Evolutionary conservation across 2,888 invertebrate species (phyloP), one percentile per base, ranked within the genome.

Genomic region (Sphaerophoria rueppellii): DNA sequence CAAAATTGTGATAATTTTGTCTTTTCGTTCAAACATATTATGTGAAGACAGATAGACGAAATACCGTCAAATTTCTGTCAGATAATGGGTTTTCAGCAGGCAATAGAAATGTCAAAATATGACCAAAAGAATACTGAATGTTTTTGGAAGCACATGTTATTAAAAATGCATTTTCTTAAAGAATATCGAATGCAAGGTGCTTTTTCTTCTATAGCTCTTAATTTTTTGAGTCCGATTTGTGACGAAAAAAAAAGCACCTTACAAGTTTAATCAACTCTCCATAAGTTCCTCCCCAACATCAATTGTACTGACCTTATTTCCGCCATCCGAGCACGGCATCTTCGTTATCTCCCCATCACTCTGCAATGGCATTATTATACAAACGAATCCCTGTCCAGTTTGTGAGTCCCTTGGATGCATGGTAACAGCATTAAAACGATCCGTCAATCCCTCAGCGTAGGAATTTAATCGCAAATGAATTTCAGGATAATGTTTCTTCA

Each of bases 401-500:
- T 93, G 93, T 85, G 94, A 94, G 90, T 98, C 97, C 83, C 95
- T 94, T 0, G 98, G 98, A 91, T 97, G 97, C 88, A 98, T 95
- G 32, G 97, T 98, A 88, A 97, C 95, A 2, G 98, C 96, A 71
- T 96, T 95, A 90, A 98, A 97, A 88, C 95, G 95, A 87, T 96
- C 96, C 73, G 94, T 94, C 37, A 94, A 95, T 1, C 93, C 93
- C 87, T 97, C 96, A 16, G 96, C 97, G 91, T 96, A 98, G 46
- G 95, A 95, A 89, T 95, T 95, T 87, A 98, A 92, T 88, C 96
- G 95, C 87, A 95, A 95, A 91, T 96, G 96, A 11, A 98, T 95
- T 89, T 97, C 96, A 0, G 98, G 98, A 90, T 97, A 98, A 90
- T 97, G 96, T 88, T 95, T 95, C 87, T 96, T 94, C 55, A 98